Base-by-base conservation (phyloP, 2,888 invertebrate species). In the Chrysodeixis includens region DNA sequence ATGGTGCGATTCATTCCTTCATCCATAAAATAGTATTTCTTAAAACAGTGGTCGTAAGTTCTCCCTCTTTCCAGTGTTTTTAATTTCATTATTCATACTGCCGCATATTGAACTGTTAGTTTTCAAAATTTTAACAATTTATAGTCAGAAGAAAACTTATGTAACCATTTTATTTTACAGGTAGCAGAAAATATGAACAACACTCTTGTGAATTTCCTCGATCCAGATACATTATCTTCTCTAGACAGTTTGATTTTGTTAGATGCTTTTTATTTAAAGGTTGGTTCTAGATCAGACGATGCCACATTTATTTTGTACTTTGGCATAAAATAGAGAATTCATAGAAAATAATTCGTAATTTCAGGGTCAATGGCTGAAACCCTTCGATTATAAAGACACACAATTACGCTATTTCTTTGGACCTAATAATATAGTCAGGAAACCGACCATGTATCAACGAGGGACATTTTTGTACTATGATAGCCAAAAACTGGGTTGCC, bases 361-460 rank as follows among this genome's bases (percentile, higher is more conserved):
- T 52, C 44, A 75, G 74, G 74, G 74, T 14, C 46, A 44, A 53
- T 75, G 60, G 77, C 52, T 60, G 10, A 61, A 66, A 22, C 65
- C 3, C 12, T 75, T 75, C 30, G 0, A 73, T 30, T 22, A 54
- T 22, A 5, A 2, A 30, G 10, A 53, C 1, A 75, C 78, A 0
- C 3, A 0, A 1, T 16, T 30, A 1, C 30, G 1, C 49, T n/a
- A 60, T 10, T 75, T 69, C 49, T 26, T 1, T 12, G 16, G 6
- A 0, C 10, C 10, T 9, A 62, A 56, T 6, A 44, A 16, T 62
- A 46, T 26, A 10, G 16, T 7, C 0, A 68, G 52, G 60, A 44
- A 55, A 3, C 49, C 18, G 7, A n/a, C 5, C 4, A 69, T 75
- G 74, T 5, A 40, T 22, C 3, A 2, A 16, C 73, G 0, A 14